Conservation (phyloP, 2,113 vertebrate species). For the Camarhynchus parvulus region DNA sequence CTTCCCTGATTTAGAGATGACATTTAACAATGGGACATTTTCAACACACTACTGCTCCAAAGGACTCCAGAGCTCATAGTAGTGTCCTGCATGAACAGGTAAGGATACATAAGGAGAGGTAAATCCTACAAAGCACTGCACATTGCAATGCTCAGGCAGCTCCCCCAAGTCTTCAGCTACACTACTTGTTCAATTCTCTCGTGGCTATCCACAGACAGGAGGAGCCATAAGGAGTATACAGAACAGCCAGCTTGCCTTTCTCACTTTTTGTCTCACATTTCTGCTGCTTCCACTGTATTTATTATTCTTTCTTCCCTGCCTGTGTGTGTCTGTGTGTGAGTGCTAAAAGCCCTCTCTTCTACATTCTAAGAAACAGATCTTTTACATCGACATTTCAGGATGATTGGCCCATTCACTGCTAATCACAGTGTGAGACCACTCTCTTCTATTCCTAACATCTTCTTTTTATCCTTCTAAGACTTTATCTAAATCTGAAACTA, state of each 20-base stretch:
- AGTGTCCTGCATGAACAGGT: not conserved
- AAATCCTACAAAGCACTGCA: not conserved
- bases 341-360: not conserved
- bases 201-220: not conserved
- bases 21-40: not conserved
- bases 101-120: not conserved
- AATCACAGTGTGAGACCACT: not conserved
- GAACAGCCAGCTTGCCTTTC: not conserved
- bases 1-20: not conserved
- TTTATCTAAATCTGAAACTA: not conserved
- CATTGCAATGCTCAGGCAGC: rapidly evolving
- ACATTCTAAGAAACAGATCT: not conserved
- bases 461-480: not conserved
- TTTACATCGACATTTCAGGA: not conserved
- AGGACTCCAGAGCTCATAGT: not conserved
- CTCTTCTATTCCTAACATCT: not conserved
- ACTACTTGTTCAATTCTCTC: not conserved
- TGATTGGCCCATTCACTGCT: not conserved
- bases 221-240: not conserved
- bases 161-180: not conserved
- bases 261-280: not conserved
- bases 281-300: not conserved
- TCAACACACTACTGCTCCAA: not conserved
- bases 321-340: not conserved
- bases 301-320: not conserved